Conservation (phyloP, 2,113 vertebrate species). For the Osmerus eperlanus region DNA sequence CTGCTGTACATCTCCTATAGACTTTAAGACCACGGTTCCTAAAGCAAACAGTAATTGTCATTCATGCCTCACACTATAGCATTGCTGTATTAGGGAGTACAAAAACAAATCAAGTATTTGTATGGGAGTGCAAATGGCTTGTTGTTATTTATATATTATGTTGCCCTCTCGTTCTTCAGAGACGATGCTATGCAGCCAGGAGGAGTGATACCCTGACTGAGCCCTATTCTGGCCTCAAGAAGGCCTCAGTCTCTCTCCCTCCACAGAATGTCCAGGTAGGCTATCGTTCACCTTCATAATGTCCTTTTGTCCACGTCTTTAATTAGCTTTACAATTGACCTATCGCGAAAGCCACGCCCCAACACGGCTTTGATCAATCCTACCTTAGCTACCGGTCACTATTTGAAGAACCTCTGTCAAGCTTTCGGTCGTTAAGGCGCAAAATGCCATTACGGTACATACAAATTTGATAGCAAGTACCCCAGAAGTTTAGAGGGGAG, state of each 20-base stretch:
- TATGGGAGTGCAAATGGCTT: not conserved
- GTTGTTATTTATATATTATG: not conserved
- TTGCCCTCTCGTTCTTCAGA: slow-evolving; percentile 43
- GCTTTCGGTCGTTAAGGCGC: too few relatives aligned
- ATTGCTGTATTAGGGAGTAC: too few relatives aligned
- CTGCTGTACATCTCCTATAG: too few relatives aligned
- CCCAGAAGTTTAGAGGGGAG: too few relatives aligned
- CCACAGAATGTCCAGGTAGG: slow-evolving; percentile 64
- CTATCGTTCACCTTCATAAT: not conserved
- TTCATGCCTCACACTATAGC: not conserved
- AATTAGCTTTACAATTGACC: too few relatives aligned
- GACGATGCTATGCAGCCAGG: slow-evolving; percentile 64
- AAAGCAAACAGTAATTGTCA: not conserved
- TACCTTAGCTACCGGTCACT: too few relatives aligned
- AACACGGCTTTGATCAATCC: too few relatives aligned
- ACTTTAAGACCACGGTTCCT: too few relatives aligned
- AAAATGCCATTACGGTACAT: too few relatives aligned
- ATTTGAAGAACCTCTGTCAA: too few relatives aligned
- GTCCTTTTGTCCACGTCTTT: not conserved
- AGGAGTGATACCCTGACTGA: slow-evolving; percentile 53
- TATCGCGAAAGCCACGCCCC: too few relatives aligned
- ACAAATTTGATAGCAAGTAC: too few relatives aligned
- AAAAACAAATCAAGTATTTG: not conserved
- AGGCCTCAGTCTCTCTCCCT: slow-evolving; percentile 18
- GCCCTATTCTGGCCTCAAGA: slow-evolving; percentile 23